A percentile compares a stretch with the other conserved stretches of the same genome.
Conservation (phyloP, 1,140 invertebrate species). For the Papilio dardanus region DNA sequence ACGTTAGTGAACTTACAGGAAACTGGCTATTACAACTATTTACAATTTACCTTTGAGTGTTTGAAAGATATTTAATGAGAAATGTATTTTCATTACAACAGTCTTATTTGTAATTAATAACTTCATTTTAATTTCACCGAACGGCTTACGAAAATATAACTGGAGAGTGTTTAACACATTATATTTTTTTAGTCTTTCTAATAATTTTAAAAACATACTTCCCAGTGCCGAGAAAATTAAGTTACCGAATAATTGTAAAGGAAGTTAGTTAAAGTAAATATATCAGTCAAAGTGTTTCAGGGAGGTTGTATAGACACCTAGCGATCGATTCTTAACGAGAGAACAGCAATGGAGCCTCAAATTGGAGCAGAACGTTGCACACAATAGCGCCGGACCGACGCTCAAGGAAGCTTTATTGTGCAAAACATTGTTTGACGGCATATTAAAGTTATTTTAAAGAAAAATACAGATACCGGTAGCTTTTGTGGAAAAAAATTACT, state of each 20-base stretch:
- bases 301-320: constrained; percentile 24
- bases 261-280: constrained; percentile 8
- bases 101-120: background rate
- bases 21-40: background rate
- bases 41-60: background rate
- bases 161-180: too few relatives aligned
- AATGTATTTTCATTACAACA: background rate
- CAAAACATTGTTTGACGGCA: constrained; percentile 21
- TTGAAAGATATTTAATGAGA: background rate
- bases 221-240: constrained; percentile 6
- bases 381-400: constrained; percentile 1
- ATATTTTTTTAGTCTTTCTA: background rate
- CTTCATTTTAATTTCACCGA: background rate
- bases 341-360: constrained; percentile 33
- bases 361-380: constrained; percentile 26
- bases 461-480: background rate
- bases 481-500: background rate
- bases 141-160: background rate
- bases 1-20: background rate
- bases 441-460: constrained; percentile 1
- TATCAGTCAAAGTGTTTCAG: constrained; percentile 31
- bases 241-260: constrained; percentile 9
- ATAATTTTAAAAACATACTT: background rate
- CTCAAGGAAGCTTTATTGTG: constrained; percentile 17
- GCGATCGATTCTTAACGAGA: constrained; percentile 33